These are phyloP conservation scores for Cacatua alba DNA, from an alignment of 2,113 vertebrate species.

Conservation along the genomic window DNA sequence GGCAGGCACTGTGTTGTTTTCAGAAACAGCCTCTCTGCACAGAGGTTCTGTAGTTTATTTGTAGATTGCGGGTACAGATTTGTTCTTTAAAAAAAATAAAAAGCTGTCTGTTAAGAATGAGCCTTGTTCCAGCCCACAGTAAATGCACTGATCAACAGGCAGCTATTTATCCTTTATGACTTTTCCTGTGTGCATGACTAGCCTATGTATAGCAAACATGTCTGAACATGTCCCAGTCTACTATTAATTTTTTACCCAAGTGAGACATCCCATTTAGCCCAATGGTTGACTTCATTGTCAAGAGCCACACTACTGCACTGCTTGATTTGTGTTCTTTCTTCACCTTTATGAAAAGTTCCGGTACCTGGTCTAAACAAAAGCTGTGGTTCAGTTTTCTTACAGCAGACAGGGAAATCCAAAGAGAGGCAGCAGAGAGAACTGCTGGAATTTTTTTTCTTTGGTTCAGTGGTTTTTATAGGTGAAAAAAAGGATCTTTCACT, in stretches of 20 bases:
- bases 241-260: not conserved
- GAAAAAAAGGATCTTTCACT: not conserved
- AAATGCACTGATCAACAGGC: not conserved
- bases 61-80: not conserved
- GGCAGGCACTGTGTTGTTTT: not conserved
- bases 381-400: not conserved
- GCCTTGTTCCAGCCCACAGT: not conserved
- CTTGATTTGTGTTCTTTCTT: not conserved
- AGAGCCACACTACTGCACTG: not conserved
- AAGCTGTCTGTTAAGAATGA: conserved; percentile 1
- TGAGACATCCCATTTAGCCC: not conserved
- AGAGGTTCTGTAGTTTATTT: conserved; percentile 9
- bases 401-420: not conserved
- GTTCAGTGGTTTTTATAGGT: not conserved
- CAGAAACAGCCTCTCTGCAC: not conserved
- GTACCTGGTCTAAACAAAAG: not conserved
- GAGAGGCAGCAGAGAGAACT: not conserved
- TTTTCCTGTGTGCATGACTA: conserved; percentile 44
- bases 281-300: not conserved
- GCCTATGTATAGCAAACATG: conserved; percentile 27
- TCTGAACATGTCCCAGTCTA: not conserved
- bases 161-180: conserved; percentile 49
- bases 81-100: not conserved
- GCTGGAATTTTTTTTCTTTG: not conserved
- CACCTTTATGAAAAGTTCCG: not conserved